Percentiles rank a stretch among this genome's conserved stretches.
Evolutionary conservation across 1,140 invertebrate species (phyloP).

Genomic region (Cecropterus lyciades): DNA sequence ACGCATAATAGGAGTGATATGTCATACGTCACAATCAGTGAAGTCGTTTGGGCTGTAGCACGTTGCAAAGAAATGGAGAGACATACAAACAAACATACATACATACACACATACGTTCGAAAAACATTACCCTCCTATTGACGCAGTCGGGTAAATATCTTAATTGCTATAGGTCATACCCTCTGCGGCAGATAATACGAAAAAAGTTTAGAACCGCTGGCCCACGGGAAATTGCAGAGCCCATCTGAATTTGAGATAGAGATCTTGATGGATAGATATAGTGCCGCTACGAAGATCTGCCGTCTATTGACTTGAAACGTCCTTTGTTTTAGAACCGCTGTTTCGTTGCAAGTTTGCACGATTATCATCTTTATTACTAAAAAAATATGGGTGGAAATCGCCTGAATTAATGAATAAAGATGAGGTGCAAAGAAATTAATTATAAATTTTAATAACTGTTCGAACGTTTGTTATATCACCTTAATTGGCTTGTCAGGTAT

Average conservation of each 20-base stretch:
- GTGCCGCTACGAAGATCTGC: background rate
- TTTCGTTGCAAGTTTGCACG: background rate
- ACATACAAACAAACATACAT: too few species aligned
- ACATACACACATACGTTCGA: too few species aligned
- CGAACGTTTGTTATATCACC: background rate
- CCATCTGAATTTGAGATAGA: conserved; percentile 32
- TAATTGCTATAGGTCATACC: too few species aligned
- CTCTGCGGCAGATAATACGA: background rate
- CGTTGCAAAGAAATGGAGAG: too few species aligned
- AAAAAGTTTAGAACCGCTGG: conserved; percentile 26
- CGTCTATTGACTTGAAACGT: conserved; percentile 13
- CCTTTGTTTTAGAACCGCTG: conserved; percentile 5
- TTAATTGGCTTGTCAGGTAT: background rate
- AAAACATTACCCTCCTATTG: too few species aligned
- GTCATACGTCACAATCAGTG: too few species aligned
- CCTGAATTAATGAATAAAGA: background rate
- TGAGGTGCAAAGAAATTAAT: background rate
- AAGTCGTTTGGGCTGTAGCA: too few species aligned
- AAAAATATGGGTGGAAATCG: background rate
- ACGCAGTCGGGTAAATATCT: too few species aligned
- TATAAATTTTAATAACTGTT: background rate
- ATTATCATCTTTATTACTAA: background rate
- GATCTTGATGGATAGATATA: conserved; percentile 36
- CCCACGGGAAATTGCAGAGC: conserved; percentile 22
- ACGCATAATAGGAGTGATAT: too few species aligned